Base-by-base conservation (phyloP, 1,140 invertebrate genomes). In the Argopecten irradians region DNA sequence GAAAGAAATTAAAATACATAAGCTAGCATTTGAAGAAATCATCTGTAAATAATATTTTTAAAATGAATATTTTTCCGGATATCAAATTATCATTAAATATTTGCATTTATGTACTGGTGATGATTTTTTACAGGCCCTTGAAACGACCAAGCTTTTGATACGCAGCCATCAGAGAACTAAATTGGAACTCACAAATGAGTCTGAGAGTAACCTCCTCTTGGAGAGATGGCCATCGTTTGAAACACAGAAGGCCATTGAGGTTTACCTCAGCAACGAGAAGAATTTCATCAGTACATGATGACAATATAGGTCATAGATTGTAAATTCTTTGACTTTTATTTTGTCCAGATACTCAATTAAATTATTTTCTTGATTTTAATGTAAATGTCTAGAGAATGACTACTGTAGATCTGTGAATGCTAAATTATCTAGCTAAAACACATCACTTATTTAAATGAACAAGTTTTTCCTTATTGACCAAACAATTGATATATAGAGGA, bases 141-240 rank as follows among this genome's bases (percentile, higher is more conserved):
- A 95, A 90, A 93, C 93, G 34, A 94, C 94, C 9, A 95, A 95
- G 86, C 90, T 95, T 22, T 84, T 95, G 86, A 90, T 95, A 19
- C 90, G 93, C 5, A 93, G 93, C 84, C 94, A 94, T 71, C 92
- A 93, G 43, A 92, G 93, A 85, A 93, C 94, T 36, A 95, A 95
- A 86, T 92, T 97, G 41, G 95, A 96, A 87, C 92, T 96, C 89
- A 96, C 96, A 3, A 97, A 97, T 94, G 94, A 95, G 86, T 93
- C 93, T 11, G 97, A 97, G 95, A 96, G 96, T 91, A 95, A 96
- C 41, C 91, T 96, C 46, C 93, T 97, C 41, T 90, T 95, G 35
- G 96, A 97, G 87, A 93, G 96, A 43, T 97, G 96, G 96, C 93
- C 95, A 32, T 96, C 96, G 0, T 95, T 96, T 84, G 97, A 97